Evolutionary conservation across 2,797 vertebrate species (phyloP).

Genomic region (Echiichthys vipera): DNA sequence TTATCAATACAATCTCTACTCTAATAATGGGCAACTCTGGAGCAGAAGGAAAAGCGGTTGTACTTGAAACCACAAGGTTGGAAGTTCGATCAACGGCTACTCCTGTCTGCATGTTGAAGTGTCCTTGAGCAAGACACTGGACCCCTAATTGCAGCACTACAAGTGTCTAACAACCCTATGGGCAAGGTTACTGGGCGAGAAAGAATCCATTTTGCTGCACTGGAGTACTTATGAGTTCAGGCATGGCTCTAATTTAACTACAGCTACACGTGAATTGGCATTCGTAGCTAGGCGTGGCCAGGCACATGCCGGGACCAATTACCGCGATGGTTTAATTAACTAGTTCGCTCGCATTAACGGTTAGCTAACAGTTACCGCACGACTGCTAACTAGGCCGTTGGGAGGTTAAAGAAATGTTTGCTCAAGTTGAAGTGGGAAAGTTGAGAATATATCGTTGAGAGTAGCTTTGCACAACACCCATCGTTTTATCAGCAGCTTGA

Average conservation of each 20-base stretch:
- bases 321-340: slow-evolving; percentile 28
- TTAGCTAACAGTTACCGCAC: neutral
- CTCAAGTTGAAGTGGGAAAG: rapidly evolving
- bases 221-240: neutral
- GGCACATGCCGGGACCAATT: slow-evolving; percentile 30
- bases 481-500: rapidly evolving
- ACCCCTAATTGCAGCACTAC: too few relatives aligned
- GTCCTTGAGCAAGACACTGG: too few relatives aligned
- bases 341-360: neutral
- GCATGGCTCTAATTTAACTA: slow-evolving; percentile 11
- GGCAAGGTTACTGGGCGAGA: slow-evolving; percentile 57
- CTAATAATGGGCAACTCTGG: too few relatives aligned
- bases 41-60: too few relatives aligned
- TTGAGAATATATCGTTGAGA: rapidly evolving
- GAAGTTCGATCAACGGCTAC: too few relatives aligned
- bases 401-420: neutral
- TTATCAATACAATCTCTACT: too few relatives aligned
- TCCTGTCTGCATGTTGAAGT: too few relatives aligned
- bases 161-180: slow-evolving; percentile 23
- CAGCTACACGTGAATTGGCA: slow-evolving; percentile 24
- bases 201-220: slow-evolving; percentile 70
- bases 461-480: rapidly evolving
- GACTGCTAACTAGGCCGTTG: slow-evolving; percentile 29
- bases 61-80: too few relatives aligned
- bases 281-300: slow-evolving; percentile 36